Percentiles rank a stretch among this genome's conserved stretches.
phyloP scores from a whole-genome alignment of 2,113 vertebrate species.

The Ophiodon elongatus region DNA sequence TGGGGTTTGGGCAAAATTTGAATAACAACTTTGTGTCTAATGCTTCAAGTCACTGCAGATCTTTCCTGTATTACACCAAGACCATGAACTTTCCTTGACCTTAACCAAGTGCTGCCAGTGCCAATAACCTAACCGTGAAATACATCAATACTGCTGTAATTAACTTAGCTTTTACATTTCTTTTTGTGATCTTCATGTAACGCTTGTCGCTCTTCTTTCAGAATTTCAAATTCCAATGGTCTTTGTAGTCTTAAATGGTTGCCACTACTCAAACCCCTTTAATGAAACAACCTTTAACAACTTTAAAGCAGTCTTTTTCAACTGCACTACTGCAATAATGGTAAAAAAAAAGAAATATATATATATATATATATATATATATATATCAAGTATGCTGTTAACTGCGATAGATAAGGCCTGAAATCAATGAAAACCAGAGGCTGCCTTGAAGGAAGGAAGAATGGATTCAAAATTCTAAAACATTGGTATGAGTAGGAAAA shows the following conservation, averaged over 20 bases:
- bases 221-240: not conserved
- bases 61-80: not conserved
- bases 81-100: not conserved
- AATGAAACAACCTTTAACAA: not conserved
- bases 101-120: not conserved
- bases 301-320: not conserved
- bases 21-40: not conserved
- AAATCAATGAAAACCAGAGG: not conserved
- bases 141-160: not conserved
- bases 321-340: not conserved
- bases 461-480: not conserved
- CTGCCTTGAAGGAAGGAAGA: not conserved
- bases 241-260: not conserved
- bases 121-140: not conserved
- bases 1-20: not conserved
- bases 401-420: not conserved
- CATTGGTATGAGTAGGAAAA: not conserved
- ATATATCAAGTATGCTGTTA: not conserved
- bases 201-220: not conserved
- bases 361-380: too few species aligned
- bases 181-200: not conserved
- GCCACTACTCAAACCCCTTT: not conserved
- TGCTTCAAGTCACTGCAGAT: not conserved
- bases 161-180: not conserved
- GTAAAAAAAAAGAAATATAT: too few species aligned